Base-by-base conservation (phyloP, 2,888 invertebrate species). In the Clunio marinus region DNA sequence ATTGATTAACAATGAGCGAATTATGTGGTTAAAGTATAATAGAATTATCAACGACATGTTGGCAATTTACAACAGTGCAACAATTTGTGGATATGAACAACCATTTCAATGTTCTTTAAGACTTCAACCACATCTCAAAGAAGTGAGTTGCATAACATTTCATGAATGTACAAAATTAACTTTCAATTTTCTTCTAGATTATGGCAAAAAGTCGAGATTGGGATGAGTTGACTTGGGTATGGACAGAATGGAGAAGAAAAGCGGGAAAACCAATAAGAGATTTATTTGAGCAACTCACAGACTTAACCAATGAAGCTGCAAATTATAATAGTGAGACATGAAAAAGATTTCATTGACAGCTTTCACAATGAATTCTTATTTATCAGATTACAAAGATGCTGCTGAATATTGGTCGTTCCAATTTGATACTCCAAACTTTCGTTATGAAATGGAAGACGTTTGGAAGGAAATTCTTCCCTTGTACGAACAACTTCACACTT, bases 241-340 rank as follows among this genome's bases (percentile, higher is more conserved):
- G 96, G 96, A 86, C 88, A 0, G 92, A 93, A 75, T 96, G 94
- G 90, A 83, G 94, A 72, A 83, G 95, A 72, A 88, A 90, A 71
- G 91, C 93, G 0, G 92, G 90, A 0, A 84, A 88, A 69, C 84
- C 89, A 73, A 84, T 92, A 76, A 82, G 89, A 70, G 91, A 92
- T 71, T 80, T 89, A 32, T 93, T 88, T 73, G 89, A 91, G 70
- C 91, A 93, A 77, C 79, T 93, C 69, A 86, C 88, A 0, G 86
- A 88, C 66, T 76, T 93, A 58, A 89, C 89, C 69, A 92, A 92
- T 73, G 88, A 91, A 70, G 91, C 91, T 3, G 89, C 92, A 0
- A 82, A 82, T 74, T 80, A 88, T 4, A 93, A 93, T 72, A 92
- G 93, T 93, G 80, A 83, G 88, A 8, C n/a, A n/a, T n/a, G 2